Percentiles rank a stretch among this genome's conserved stretches.
These are phyloP conservation scores for Novumbra hubbsi DNA, from an alignment of 2,797 vertebrate species.

Conservation along the genomic window DNA sequence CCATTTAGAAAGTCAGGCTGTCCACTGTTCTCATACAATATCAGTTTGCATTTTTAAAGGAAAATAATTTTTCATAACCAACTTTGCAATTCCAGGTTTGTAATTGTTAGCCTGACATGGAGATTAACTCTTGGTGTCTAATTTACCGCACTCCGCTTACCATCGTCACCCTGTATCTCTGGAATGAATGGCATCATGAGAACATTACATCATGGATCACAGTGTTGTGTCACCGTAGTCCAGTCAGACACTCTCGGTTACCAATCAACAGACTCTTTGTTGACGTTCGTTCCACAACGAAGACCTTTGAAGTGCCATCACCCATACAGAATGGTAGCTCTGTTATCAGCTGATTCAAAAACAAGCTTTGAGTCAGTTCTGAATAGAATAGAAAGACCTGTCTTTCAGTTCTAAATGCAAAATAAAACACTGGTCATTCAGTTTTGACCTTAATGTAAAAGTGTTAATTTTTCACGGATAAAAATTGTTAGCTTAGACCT, in stretches of 20 bases:
- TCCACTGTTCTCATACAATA: neutral
- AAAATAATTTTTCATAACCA: neutral
- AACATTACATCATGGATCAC: conserved; percentile 1
- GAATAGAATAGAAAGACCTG: conserved; percentile 27
- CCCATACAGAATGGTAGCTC: conserved; percentile 30
- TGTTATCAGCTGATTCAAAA: conserved; percentile 41
- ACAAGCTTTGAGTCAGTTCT: conserved; percentile 32
- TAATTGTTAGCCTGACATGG: neutral
- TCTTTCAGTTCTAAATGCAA: conserved; percentile 32
- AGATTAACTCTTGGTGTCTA: neutral
- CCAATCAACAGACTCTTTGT: conserved; percentile 57
- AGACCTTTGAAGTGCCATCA: conserved; percentile 58
- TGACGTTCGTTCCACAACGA: conserved; percentile 50
- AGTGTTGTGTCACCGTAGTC: conserved; percentile 41
- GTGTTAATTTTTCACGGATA: neutral
- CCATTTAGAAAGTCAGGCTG: neutral
- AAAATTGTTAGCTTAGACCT: no score
- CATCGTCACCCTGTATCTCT: neutral
- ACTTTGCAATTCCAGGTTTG: neutral
- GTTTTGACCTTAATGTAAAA: conserved; percentile 32
- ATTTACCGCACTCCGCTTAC: neutral
- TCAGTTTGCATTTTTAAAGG: neutral
- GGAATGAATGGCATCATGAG: conserved; percentile 7
- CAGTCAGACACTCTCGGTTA: conserved; percentile 39
- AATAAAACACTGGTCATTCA: conserved; percentile 33